Conservation (phyloP, 1,140 invertebrate genomes). For the Pomacea maculata region DNA sequence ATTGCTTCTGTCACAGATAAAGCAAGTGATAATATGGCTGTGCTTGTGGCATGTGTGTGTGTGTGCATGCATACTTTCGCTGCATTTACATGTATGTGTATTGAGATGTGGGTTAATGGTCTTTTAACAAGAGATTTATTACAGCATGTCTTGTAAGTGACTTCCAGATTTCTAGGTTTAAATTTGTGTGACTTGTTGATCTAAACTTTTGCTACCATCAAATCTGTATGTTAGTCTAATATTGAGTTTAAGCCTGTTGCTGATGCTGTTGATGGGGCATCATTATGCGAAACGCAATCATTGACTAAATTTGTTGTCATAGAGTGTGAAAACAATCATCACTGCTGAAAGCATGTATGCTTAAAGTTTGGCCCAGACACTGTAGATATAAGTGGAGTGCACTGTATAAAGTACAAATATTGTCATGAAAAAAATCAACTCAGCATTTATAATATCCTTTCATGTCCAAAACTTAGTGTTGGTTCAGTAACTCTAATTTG, state of each 20-base stretch:
- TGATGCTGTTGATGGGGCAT: no score
- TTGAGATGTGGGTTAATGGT: not conserved
- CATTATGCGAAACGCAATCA: no score
- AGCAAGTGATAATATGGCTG: not conserved
- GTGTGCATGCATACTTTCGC: not conserved
- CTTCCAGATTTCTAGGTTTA: not conserved
- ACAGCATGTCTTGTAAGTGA: not conserved
- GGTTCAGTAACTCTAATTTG: not conserved
- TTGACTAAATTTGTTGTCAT: no score
- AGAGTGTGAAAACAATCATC: not conserved
- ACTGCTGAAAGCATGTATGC: no score
- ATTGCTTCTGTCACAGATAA: not conserved
- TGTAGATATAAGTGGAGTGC: no score
- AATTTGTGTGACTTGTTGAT: conserved; percentile 10
- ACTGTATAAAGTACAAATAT: no score
- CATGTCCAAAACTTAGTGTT: not conserved
- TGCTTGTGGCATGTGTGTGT: not conserved
- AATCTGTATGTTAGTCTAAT: conserved; percentile 4
- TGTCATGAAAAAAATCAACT: no score
- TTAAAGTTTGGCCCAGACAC: no score
- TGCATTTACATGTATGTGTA: not conserved
- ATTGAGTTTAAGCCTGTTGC: no score
- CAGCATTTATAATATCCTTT: not conserved
- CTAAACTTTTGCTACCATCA: conserved; percentile 11
- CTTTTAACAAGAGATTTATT: not conserved